A percentile compares a stretch with the other conserved stretches of the same genome.
Evolutionary conservation across 2,888 invertebrate genomes (phyloP).

Genomic region (Eurois occulta): DNA sequence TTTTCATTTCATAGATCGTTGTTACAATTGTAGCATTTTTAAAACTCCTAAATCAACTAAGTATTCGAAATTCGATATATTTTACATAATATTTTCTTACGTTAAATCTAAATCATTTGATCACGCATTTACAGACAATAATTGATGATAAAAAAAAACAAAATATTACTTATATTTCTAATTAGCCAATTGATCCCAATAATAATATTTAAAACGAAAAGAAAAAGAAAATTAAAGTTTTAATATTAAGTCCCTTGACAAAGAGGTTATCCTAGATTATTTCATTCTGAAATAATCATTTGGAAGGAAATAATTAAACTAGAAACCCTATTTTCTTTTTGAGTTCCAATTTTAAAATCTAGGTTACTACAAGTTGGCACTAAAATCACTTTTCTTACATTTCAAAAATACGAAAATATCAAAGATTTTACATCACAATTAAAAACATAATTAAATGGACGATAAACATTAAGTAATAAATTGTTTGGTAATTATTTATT

Average conservation of each 20-base stretch:
- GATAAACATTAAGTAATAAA: conserved; percentile 63
- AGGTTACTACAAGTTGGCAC: conserved; percentile 63
- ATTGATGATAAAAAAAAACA: conserved; percentile 1
- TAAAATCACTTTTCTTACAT: conserved; percentile 61
- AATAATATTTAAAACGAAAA: no score
- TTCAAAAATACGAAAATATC: conserved; percentile 47
- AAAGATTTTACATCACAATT: conserved; percentile 49
- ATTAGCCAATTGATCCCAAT: conserved; percentile 49
- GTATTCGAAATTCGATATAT: conserved; percentile 14
- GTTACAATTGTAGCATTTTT: conserved; percentile 20
- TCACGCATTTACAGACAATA: conserved; percentile 16
- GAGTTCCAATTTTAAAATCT: conserved; percentile 52
- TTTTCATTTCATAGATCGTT: conserved; percentile 17
- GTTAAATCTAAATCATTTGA: conserved; percentile 29
- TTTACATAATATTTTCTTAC: conserved; percentile 1
- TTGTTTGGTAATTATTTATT: conserved; percentile 45
- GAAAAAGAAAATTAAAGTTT: conserved; percentile 26
- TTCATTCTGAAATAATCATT: conserved; percentile 4
- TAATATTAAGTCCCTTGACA: conserved; percentile 46
- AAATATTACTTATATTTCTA: conserved; percentile 18
- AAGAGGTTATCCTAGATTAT: conserved; percentile 22
- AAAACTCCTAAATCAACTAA: conserved; percentile 20
- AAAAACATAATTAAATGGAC: conserved; percentile 57
- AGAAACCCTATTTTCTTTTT: conserved; percentile 20
- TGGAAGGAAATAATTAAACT: not conserved